phyloP scores from a whole-genome alignment of 2,888 invertebrate genomes.

The Dichetophora obliterata region DNA sequence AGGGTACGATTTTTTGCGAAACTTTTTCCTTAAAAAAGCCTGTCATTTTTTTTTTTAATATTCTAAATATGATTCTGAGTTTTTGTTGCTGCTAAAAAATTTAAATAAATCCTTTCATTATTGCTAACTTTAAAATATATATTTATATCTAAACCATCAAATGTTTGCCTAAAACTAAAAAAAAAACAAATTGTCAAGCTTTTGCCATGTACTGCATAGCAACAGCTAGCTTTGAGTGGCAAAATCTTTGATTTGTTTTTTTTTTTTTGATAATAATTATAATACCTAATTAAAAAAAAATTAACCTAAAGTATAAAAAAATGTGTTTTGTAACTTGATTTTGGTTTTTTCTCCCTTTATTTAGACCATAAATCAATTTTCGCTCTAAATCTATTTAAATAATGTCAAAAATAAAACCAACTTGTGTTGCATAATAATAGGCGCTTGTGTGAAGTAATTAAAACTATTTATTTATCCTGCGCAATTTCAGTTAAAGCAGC shows the following conservation, averaged over 20 bases:
- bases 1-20: constrained; percentile 77
- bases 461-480: not conserved
- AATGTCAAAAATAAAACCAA: constrained; percentile 10
- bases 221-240: not conserved
- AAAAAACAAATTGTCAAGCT: constrained; percentile 3
- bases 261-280: not conserved
- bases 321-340: constrained; percentile 5
- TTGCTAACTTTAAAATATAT: constrained; percentile 4
- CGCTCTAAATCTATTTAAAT: constrained; percentile 3
- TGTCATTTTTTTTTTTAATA: constrained; percentile 43
- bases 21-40: constrained; percentile 29
- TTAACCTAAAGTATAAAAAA: constrained; percentile 30
- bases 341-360: constrained; percentile 10
- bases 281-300: constrained; percentile 10
- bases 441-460: constrained; percentile 27
- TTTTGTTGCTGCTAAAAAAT: constrained; percentile 61
- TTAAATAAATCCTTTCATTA: constrained; percentile 30
- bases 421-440: constrained; percentile 21
- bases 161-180: not conserved
- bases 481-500: constrained; percentile 17
- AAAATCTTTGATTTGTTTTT: constrained; percentile 1
- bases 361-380: constrained; percentile 4
- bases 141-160: constrained; percentile 14
- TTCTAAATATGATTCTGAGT: constrained; percentile 53
- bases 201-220: not conserved